phyloP scores from a whole-genome alignment of 53 echinoderm and acorn worm species.

The Henricia sp. region DNA sequence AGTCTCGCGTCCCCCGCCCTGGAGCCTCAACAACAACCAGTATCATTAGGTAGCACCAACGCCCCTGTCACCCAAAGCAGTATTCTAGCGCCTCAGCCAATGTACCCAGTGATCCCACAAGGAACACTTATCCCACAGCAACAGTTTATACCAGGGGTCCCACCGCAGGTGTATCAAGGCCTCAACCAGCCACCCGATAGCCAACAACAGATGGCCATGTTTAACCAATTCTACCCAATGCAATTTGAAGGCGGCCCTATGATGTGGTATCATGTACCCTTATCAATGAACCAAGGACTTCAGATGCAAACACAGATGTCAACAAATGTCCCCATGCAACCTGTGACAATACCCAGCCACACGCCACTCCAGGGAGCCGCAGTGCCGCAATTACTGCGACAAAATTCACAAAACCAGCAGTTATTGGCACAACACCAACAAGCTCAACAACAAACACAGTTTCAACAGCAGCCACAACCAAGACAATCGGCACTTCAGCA shows the following conservation, averaged over 20 bases:
- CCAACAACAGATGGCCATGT: slow-evolving; percentile 18
- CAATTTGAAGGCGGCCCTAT: slow-evolving; percentile 25
- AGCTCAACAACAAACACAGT: background rate
- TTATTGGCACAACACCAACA: slow-evolving; percentile 12
- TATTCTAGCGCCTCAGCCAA: slow-evolving; percentile 44
- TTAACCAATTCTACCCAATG: slow-evolving; percentile 6
- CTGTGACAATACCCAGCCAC: background rate
- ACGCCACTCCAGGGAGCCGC: slow-evolving; percentile 14
- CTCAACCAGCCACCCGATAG: background rate
- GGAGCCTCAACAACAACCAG: slow-evolving; percentile 10
- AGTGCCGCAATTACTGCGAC: slow-evolving; percentile 30
- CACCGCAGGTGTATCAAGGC: slow-evolving; percentile 12
- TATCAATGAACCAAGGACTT: slow-evolving; percentile 15
- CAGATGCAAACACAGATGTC: slow-evolving; percentile 21
- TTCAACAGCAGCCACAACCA: slow-evolving; percentile 36
- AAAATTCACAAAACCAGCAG: slow-evolving; percentile 48
- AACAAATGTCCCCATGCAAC: background rate
- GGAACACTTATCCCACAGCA: slow-evolving; percentile 22
- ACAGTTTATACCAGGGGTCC: background rate
- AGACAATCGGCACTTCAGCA: background rate
- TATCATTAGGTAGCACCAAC: slow-evolving; percentile 13
- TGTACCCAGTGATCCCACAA: slow-evolving; percentile 49
- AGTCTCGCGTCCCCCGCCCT: slow-evolving; percentile 4
- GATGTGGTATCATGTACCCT: background rate
- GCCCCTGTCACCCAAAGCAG: slow-evolving; percentile 18